Conservation (phyloP, 2,888 invertebrate genomes). For the Halictus quadricinctus region DNA sequence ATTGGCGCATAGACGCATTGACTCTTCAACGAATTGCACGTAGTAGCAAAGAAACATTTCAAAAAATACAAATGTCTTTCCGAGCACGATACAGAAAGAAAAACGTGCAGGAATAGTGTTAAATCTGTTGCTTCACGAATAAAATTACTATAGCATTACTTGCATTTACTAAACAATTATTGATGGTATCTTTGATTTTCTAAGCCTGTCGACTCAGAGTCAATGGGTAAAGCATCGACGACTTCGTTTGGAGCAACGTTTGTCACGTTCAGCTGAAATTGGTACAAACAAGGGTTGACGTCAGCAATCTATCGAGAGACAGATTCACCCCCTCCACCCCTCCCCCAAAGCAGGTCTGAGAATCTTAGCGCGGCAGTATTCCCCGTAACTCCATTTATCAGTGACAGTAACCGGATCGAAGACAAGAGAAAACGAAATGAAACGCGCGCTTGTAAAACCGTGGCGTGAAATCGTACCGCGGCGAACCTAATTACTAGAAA, state of each 20-base stretch:
- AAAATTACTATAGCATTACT: background rate
- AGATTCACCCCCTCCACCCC: background rate
- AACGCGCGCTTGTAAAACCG: background rate
- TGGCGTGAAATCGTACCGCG: background rate
- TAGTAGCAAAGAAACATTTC: too few species aligned
- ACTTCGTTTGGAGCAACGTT: background rate
- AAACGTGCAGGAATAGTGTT: too few species aligned
- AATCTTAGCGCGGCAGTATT: background rate
- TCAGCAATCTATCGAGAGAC: background rate
- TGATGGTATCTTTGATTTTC: background rate
- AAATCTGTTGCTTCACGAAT: background rate
- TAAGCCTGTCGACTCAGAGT: background rate
- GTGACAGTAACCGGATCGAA: background rate
- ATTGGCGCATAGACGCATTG: too few species aligned
- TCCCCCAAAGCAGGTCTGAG: background rate
- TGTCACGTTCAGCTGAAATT: background rate
- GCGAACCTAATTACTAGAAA: conserved; percentile 35
- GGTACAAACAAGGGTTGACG: background rate
- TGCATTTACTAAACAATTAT: background rate
- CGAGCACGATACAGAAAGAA: too few species aligned
- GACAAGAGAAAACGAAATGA: background rate
- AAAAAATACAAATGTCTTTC: too few species aligned
- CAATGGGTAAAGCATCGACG: background rate
- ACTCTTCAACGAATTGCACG: too few species aligned
- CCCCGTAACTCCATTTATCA: background rate